Evolutionary conservation across 2,113 vertebrate genomes (phyloP).

Genomic region (Meleagris gallopavo): DNA sequence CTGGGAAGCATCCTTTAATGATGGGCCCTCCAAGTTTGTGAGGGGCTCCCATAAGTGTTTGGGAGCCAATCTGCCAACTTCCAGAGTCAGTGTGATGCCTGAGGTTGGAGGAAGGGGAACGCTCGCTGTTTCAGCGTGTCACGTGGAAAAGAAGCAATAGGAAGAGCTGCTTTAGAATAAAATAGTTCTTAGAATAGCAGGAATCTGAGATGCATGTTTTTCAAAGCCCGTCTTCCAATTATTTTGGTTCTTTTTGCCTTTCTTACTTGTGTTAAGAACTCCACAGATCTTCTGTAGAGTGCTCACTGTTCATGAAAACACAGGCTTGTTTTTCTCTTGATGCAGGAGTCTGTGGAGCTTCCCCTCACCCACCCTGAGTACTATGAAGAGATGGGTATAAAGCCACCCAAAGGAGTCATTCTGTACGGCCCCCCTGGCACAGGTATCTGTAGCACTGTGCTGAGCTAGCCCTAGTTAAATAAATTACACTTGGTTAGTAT

Average conservation of each 20-base stretch:
- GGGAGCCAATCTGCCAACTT: neutral
- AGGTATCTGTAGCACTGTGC: constrained; percentile 75
- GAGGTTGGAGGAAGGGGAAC: neutral
- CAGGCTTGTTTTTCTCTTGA: neutral
- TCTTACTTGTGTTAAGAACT: neutral
- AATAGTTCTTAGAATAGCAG: neutral
- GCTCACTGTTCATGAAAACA: neutral
- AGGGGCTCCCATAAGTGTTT: neutral
- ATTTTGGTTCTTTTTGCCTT: neutral
- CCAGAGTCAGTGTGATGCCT: neutral
- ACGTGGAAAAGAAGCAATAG: neutral
- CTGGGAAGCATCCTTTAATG: neutral
- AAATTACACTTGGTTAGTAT: neutral
- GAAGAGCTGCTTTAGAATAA: neutral
- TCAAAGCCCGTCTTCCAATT: neutral
- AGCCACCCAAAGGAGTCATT: constrained; percentile 98
- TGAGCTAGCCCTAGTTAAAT: neutral
- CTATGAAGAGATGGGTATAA: constrained; percentile 99
- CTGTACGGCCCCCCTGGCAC: constrained; percentile 96
- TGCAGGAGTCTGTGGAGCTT: constrained; percentile 96
- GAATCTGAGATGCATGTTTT: neutral
- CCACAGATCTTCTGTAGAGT: neutral
- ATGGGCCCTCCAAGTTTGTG: neutral
- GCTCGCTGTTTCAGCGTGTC: neutral
- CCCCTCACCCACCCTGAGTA: constrained; percentile 98